A percentile compares a stretch with the other conserved stretches of the same genome.
Evolutionary conservation across 2,113 vertebrate genomes (phyloP).

Genomic region (Brachyhypopomus occidentalis): DNA sequence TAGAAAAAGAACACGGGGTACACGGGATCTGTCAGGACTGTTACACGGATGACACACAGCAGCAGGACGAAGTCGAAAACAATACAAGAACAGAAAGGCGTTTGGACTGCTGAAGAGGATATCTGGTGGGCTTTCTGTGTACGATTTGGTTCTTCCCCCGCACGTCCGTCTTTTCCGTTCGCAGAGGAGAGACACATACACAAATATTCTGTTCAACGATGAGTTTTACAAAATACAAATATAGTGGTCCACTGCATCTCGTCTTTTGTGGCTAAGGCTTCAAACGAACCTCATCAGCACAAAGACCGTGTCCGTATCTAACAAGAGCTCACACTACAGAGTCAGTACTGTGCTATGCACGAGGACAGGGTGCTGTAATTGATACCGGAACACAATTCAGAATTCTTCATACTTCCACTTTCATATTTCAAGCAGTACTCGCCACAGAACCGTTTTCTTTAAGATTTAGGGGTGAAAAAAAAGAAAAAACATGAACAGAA

Average conservation of each 20-base stretch:
- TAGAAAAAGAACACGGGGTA: conserved; percentile 85
- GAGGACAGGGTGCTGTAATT: conserved; percentile 40
- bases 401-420: conserved; percentile 49
- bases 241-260: conserved; percentile 42
- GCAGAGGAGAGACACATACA: conserved; percentile 43
- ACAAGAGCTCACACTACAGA: conserved; percentile 15
- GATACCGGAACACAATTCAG: conserved; percentile 51
- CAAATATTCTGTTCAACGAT: no score
- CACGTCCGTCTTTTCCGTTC: conserved; percentile 49
- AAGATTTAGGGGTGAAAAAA: conserved; percentile 34
- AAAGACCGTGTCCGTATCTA: conserved; percentile 27
- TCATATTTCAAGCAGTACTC: conserved; percentile 58
- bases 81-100: conserved; percentile 49
- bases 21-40: conserved; percentile 75
- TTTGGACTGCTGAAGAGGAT: conserved; percentile 58
- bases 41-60: conserved; percentile 70
- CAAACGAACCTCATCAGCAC: conserved; percentile 37
- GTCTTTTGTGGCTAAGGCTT: conserved; percentile 37
- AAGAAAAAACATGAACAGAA: conserved; percentile 50
- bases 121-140: conserved; percentile 67
- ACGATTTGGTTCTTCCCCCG: conserved; percentile 59
- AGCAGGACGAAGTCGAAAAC: conserved; percentile 64
- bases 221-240: conserved; percentile 47
- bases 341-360: conserved; percentile 46
- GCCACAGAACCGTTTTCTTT: conserved; percentile 49